Evolutionary conservation across 1,140 invertebrate species (phyloP).

Genomic region (Solenopsis invicta): DNA sequence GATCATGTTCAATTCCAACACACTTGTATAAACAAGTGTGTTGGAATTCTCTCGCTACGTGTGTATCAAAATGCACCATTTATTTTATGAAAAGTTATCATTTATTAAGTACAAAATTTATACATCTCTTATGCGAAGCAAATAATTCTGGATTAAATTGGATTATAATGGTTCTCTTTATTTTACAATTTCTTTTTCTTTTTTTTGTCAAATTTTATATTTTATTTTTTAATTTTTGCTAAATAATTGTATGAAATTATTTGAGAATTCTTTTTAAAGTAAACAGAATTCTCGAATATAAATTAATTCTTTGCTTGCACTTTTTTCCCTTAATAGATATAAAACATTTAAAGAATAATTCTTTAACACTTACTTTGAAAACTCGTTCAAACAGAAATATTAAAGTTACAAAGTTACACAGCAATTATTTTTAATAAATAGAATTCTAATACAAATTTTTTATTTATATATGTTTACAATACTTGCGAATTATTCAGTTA

Average conservation of each 20-base stretch:
- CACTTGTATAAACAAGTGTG: constrained; percentile 7
- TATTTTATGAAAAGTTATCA: not conserved
- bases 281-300: not conserved
- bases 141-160: not conserved
- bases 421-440: not conserved
- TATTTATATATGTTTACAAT: not conserved
- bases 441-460: not conserved
- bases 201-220: not conserved
- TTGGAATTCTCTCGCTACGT: not conserved
- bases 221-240: not conserved
- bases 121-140: not conserved
- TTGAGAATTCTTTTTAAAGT: not conserved
- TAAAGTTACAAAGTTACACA: not conserved
- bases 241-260: not conserved
- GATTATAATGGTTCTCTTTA: not conserved
- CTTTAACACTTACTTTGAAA: not conserved
- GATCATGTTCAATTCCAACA: no score
- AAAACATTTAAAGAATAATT: not conserved
- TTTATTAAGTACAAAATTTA: not conserved
- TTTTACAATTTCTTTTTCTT: not conserved
- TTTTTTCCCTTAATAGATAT: not conserved
- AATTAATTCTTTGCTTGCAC: not conserved
- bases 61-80: not conserved
- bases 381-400: not conserved
- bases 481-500: not conserved